These are phyloP conservation scores for Eucera pruinosa DNA, from an alignment of 2,888 invertebrate species.

Conservation along the genomic window DNA sequence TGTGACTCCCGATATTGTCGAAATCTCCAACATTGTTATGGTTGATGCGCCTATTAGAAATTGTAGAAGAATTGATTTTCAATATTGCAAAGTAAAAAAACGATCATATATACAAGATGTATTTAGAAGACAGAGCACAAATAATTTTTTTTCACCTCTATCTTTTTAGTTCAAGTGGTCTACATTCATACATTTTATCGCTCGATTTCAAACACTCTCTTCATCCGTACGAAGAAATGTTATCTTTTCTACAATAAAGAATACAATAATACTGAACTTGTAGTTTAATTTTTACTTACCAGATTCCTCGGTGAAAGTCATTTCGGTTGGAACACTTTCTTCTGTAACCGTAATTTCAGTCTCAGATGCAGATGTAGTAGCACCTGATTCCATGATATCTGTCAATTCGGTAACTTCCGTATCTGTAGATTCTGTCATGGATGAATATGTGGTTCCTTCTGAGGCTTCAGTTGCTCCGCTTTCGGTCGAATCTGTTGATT, in stretches of 20 bases:
- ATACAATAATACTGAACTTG: too few species aligned
- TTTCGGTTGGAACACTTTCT: conserved; percentile 55
- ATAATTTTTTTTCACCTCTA: too few species aligned
- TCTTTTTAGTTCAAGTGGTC: too few species aligned
- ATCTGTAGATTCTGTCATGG: conserved; percentile 47
- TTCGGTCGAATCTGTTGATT: conserved; percentile 60
- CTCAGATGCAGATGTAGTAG: conserved; percentile 66
- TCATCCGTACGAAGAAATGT: too few species aligned
- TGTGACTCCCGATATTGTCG: conserved; percentile 22
- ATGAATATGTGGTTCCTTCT: conserved; percentile 57
- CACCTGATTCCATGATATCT: conserved; percentile 66
- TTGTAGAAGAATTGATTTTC: neutral
- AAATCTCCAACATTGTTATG: neutral
- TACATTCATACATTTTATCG: too few species aligned
- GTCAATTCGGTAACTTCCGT: conserved; percentile 55
- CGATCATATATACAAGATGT: too few species aligned
- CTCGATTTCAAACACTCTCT: too few species aligned
- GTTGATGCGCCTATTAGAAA: conserved; percentile 8
- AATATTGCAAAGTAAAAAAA: too few species aligned
- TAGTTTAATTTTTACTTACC: conserved; percentile 53
- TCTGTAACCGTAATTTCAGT: conserved; percentile 57
- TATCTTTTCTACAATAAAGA: too few species aligned
- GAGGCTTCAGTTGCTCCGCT: conserved; percentile 66
- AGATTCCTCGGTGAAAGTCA: conserved; percentile 18
- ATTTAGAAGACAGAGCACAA: too few species aligned